Conservation (phyloP, 2,888 invertebrate genomes). For the Sialis lutaria region DNA sequence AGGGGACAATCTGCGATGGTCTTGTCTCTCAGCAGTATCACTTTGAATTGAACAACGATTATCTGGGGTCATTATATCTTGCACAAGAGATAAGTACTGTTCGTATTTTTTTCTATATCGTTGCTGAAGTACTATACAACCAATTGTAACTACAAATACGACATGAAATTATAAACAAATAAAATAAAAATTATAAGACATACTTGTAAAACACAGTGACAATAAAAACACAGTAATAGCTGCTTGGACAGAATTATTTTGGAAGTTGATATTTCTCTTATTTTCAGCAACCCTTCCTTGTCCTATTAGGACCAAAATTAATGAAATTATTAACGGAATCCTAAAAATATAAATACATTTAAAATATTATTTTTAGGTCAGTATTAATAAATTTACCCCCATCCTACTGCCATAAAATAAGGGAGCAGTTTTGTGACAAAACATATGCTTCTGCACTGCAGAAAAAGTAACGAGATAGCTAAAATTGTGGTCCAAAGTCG, state of each 20-base stretch:
- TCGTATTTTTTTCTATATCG: conserved; percentile 55
- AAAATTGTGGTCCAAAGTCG: conserved; percentile 74
- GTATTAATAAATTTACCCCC: conserved; percentile 28
- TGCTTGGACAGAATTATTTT: conserved; percentile 60
- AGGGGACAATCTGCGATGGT: conserved; percentile 3
- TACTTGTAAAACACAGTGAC: conserved; percentile 64
- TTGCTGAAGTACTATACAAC: conserved; percentile 68
- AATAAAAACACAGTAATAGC: conserved; percentile 58
- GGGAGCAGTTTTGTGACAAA: conserved; percentile 65
- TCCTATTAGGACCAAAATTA: conserved; percentile 40
- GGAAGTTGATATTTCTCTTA: conserved; percentile 56
- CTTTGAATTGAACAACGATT: conserved; percentile 2
- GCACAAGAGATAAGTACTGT: conserved; percentile 29
- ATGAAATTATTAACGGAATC: conserved; percentile 47
- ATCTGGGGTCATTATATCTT: conserved; percentile 3
- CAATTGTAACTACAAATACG: conserved; percentile 48
- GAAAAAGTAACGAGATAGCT: conserved; percentile 61
- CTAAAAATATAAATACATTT: conserved; percentile 22
- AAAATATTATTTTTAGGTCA: conserved; percentile 1
- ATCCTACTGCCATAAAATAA: conserved; percentile 38
- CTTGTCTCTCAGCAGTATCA: conserved; percentile 7
- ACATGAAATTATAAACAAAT: neutral
- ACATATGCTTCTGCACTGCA: conserved; percentile 69
- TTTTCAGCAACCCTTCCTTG: conserved; percentile 31
- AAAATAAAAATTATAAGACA: conserved; percentile 13